Percentiles rank a stretch among this genome's conserved stretches.
Conservation (phyloP, 2,113 vertebrate genomes). For the Typhlomys cinereus region DNA sequence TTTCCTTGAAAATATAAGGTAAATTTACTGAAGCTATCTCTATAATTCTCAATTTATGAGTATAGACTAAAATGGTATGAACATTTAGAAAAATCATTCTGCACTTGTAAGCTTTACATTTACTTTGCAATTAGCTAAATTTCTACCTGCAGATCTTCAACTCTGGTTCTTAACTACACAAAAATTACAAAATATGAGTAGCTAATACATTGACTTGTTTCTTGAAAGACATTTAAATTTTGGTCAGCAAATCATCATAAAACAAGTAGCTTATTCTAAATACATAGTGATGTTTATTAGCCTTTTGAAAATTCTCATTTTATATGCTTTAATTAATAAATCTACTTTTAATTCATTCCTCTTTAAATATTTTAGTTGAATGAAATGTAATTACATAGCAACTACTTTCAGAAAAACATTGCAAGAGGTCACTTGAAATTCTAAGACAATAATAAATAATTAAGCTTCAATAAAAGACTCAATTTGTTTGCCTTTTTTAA, state of each 20-base stretch:
- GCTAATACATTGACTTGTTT: neutral
- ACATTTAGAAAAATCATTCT: too few relatives aligned
- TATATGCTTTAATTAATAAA: neutral
- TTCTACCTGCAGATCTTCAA: neutral
- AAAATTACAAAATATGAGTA: neutral
- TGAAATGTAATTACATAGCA: neutral
- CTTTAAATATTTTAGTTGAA: neutral
- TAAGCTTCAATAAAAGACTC: neutral
- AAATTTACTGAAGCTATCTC: too few relatives aligned
- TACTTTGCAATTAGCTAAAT: conserved; percentile 50
- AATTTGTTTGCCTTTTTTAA: neutral
- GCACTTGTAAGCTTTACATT: too few relatives aligned
- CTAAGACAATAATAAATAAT: neutral
- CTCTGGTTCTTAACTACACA: neutral
- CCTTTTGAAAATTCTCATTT: neutral
- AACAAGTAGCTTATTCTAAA: neutral
- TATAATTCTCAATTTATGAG: too few relatives aligned
- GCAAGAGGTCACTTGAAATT: neutral
- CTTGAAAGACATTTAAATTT: neutral
- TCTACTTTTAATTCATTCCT: neutral
- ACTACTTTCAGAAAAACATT: neutral
- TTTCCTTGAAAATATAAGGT: too few relatives aligned
- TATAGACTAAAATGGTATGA: too few relatives aligned
- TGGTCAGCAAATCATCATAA: neutral
- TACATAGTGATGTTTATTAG: neutral